Evolutionary conservation across 2,797 vertebrate species (phyloP), one percentile per base, ranked within the genome.

Genomic region (Pipistrellus nathusii): DNA sequence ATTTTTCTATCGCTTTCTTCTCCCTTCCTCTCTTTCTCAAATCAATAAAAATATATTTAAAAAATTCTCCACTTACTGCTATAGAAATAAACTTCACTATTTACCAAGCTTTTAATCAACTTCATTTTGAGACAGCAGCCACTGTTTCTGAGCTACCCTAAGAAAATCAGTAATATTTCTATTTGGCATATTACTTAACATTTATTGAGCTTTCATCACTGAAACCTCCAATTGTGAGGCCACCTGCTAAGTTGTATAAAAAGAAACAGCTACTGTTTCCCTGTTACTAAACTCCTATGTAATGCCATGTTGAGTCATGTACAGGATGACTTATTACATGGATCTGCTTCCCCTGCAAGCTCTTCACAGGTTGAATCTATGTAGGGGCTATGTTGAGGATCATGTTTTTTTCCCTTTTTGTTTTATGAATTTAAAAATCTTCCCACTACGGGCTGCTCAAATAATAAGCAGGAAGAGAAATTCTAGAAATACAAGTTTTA

Each of bases 371-470:
- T 13, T 77, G 27, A 88, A 55, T 86, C 44, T 41, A 91, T 21
- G 53, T 18, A 89, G 38, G 20, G 38, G 20, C 27, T 78, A 80
- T 85, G 51, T 72, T 93, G 48, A 88, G 21, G 73, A 92, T 18
- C 15, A 62, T 66, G 5, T 93, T 91, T 91, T 32, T 51, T 93
- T 80, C 25, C 27, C 35, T 81, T 89, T 91, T 53, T 92, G 27
- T 86, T 94, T 94, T 86, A 86, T 73, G 64, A 81, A 86, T 88
- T 93, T 15, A 62, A 91, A 95, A 89, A 88, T 21, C 66, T 44
- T 15, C 25, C 11, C 46, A 51, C 44, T 85, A 85, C 72, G 35
- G 27, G 68, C 27, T 0, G 72, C 30, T 25, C 35, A 95, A 94
- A 73, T 83, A 90, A 82, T 68, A 88, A 85, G 72, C 38, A 83